Conservation (phyloP, 2,113 vertebrate species). For the Eptesicus fuscus region DNA sequence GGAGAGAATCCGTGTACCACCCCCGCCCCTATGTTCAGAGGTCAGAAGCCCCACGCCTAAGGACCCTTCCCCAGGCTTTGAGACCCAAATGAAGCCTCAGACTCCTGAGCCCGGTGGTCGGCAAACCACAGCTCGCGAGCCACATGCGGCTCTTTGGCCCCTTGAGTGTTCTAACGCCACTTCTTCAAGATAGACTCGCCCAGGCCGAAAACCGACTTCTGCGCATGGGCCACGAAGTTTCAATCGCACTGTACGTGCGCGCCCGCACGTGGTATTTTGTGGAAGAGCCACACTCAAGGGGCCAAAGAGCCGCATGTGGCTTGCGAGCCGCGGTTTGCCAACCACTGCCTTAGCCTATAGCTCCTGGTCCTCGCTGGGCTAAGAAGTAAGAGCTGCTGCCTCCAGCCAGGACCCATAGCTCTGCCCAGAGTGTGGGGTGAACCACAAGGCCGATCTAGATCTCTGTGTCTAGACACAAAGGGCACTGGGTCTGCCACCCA, state of each 20-base stretch:
- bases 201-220: no score
- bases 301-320: no score
- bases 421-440: not conserved
- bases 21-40: not conserved
- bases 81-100: not conserved
- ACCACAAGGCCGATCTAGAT: not conserved
- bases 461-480: rapidly evolving
- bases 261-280: no score
- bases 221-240: no score
- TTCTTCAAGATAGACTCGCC: no score
- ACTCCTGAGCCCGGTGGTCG: not conserved
- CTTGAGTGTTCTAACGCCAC: no score
- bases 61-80: not conserved
- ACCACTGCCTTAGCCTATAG: not conserved
- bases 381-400: not conserved
- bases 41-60: not conserved
- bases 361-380: no score
- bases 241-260: no score
- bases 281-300: no score
- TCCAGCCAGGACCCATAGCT: not conserved
- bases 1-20: not conserved
- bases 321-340: no score
- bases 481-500: rapidly evolving
- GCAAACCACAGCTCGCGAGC: no score
- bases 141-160: no score